These are phyloP conservation scores for Heliconius erato DNA, from an alignment of 2,888 invertebrate genomes.

Conservation along the genomic window DNA sequence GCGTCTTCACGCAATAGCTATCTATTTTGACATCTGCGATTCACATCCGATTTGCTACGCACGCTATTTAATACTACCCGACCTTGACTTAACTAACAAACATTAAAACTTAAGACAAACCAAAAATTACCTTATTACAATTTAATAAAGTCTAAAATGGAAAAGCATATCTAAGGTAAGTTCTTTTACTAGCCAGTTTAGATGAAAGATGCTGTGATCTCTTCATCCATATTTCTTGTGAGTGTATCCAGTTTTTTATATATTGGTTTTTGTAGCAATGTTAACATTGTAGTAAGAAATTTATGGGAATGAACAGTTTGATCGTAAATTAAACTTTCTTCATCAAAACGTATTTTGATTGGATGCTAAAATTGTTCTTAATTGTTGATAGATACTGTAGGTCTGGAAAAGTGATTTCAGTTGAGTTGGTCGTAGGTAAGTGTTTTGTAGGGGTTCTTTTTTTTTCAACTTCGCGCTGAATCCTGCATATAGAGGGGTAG, in stretches of 20 bases:
- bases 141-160: constrained; percentile 1
- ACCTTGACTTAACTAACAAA: constrained; percentile 45
- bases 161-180: neutral
- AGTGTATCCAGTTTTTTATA: constrained; percentile 24
- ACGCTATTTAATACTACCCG: constrained; percentile 33
- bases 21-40: constrained; percentile 47
- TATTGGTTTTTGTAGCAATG: constrained; percentile 27
- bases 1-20: constrained; percentile 37
- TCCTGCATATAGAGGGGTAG: too few relatives aligned
- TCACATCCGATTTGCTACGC: constrained; percentile 47
- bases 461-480: too few relatives aligned
- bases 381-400: neutral
- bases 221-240: constrained; percentile 15
- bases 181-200: neutral
- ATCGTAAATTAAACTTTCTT: constrained; percentile 18
- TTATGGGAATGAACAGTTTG: constrained; percentile 25
- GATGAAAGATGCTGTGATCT: constrained; percentile 34
- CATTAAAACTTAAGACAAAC: neutral
- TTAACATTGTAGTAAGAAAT: constrained; percentile 36
- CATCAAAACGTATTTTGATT: constrained; percentile 9
- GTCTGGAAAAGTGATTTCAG: neutral
- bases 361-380: constrained; percentile 1
- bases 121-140: neutral
- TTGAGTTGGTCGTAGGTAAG: neutral
- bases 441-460: neutral